Base-by-base conservation (phyloP, 2,888 invertebrate genomes). In the Abrostola triplasia region DNA sequence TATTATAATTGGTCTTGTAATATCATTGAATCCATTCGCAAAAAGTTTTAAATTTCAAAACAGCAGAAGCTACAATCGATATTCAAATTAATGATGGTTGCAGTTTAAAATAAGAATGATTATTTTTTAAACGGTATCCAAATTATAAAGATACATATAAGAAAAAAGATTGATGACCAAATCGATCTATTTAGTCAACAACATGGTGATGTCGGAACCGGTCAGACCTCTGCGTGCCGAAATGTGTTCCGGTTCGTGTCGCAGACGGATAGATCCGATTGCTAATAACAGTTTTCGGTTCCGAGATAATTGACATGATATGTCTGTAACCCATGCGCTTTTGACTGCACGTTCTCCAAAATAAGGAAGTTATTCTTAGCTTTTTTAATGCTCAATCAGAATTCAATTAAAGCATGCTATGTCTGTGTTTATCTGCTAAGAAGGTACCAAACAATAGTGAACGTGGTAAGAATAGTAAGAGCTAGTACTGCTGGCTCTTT, bases 231-330 rank as follows among this genome's bases (percentile, higher is more conserved):
- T 61, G 48, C 65, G 48, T 56, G 58, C 55, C 57, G 10, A 66
- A 60, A 62, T 74, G 44, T 51, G 65, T 78, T 74, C 65, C 71
- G 55, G 59, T 76, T 67, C 42, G 38, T n/a, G 0, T 58, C 13
- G 41, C 62, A 65, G 60, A 65, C 49, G 49, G 35, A 65, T 51
- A 51, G 50, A 50, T 24, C 51, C 9, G 42, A 53, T 62, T 44
- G 13, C 36, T 42, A 57, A 64, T 59, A 64, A 50, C 55, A 5
- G 58, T 64, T 58, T 8, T 40, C 12, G 41, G 35, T 62, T 35
- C 24, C 36, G 35, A 42, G 41, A 64, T 44, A 61, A 55, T 47
- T 59, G 0, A 49, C 52, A 10, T 54, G 51, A 50, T 1, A 10
- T 12, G 44, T 7, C n/a, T 6, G 8, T 13, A 44, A 44, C 7